Conservation (phyloP, 2,888 invertebrate species). For the Pharmacophagus antenor region DNA sequence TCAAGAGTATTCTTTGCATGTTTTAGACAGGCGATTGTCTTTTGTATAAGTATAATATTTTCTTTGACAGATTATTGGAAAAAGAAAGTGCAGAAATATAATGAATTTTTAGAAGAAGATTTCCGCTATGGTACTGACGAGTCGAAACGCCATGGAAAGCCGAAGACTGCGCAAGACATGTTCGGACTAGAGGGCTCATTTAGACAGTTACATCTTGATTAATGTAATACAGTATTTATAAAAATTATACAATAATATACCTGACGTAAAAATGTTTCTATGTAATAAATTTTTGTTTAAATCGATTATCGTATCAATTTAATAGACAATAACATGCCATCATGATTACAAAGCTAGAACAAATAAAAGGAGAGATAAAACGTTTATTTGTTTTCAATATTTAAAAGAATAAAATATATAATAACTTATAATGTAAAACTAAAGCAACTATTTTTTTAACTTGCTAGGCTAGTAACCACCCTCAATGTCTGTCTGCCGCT, state of each 20-base stretch:
- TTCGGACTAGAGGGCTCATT: conserved; percentile 77
- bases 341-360: conserved; percentile 1
- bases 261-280: background rate
- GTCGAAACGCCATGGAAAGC: conserved; percentile 71
- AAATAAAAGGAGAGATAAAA: background rate
- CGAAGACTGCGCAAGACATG: conserved; percentile 66
- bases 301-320: background rate
- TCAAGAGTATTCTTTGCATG: background rate
- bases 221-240: background rate
- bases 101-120: conserved; percentile 60
- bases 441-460: no score
- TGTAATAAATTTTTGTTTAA: background rate
- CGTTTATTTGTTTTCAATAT: background rate
- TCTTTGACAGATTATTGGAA: conserved; percentile 41
- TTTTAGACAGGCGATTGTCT: background rate
- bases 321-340: background rate
- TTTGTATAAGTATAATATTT: background rate
- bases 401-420: background rate
- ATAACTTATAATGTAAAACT: no score
- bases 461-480: no score
- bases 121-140: conserved; percentile 67
- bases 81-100: conserved; percentile 58
- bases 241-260: background rate
- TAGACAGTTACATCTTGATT: conserved; percentile 53
- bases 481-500: no score